Conservation (phyloP, 2,888 invertebrate species). For the Gymnocheta viridis region DNA sequence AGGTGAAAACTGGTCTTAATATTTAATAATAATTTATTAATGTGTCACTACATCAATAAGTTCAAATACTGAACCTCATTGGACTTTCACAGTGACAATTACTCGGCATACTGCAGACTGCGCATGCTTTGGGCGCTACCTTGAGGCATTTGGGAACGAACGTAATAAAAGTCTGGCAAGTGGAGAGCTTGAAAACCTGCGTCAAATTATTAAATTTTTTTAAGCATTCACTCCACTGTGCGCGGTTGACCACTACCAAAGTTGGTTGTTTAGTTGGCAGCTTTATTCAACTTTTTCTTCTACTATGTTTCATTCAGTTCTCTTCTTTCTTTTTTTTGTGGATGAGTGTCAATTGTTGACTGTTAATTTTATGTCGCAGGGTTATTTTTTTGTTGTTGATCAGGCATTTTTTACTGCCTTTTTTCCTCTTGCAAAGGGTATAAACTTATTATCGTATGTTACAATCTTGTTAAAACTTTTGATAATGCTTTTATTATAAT, state of each 20-base stretch:
- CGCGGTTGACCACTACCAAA: neutral
- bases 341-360: constrained; percentile 64
- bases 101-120: too few species aligned
- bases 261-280: constrained; percentile 45
- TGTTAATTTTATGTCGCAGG: constrained; percentile 63
- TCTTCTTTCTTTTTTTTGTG: constrained; percentile 18
- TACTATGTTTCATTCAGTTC: constrained; percentile 1
- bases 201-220: too few species aligned
- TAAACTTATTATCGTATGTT: constrained; percentile 61
- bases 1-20: too few species aligned
- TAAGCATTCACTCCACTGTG: constrained; percentile 39
- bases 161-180: too few species aligned
- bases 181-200: too few species aligned
- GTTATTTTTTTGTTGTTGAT: constrained; percentile 25
- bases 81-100: too few species aligned
- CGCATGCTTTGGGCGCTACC: too few species aligned
- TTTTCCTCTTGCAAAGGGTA: constrained; percentile 30
- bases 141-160: too few species aligned
- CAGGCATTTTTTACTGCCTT: constrained; percentile 17
- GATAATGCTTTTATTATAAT: constrained; percentile 68
- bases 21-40: too few species aligned
- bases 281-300: constrained; percentile 17
- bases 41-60: too few species aligned
- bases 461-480: constrained; percentile 68
- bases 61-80: too few species aligned